Percentiles rank a stretch among this genome's conserved stretches.
These are phyloP conservation scores for Bovichtus variegatus DNA, from an alignment of 2,797 vertebrate species.

Conservation along the genomic window DNA sequence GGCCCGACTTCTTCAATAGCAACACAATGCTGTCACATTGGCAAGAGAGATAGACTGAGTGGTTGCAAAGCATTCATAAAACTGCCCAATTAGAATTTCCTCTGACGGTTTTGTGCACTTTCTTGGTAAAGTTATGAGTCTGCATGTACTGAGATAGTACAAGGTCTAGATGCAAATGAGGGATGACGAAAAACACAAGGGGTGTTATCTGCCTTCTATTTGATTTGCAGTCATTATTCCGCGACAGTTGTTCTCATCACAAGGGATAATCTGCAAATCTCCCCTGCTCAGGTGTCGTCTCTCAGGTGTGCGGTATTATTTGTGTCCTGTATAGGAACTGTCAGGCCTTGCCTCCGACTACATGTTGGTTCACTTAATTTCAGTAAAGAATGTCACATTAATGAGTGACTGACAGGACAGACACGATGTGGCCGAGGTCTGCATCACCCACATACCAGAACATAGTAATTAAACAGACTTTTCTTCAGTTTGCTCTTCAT, in stretches of 20 bases:
- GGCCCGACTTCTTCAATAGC: constrained; percentile 55
- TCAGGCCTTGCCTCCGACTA: neutral
- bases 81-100: constrained; percentile 46
- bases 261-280: constrained; percentile 36
- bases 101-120: constrained; percentile 24
- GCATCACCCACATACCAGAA: constrained; percentile 29
- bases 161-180: constrained; percentile 43
- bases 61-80: constrained; percentile 53
- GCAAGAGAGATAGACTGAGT: constrained; percentile 46
- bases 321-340: constrained; percentile 16
- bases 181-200: constrained; percentile 54
- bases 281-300: constrained; percentile 7
- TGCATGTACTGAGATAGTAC: constrained; percentile 18
- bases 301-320: constrained; percentile 21
- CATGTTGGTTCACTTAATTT: constrained; percentile 7
- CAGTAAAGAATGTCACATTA: constrained; percentile 35
- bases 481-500: constrained; percentile 16
- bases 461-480: constrained; percentile 41
- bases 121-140: constrained; percentile 36
- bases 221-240: constrained; percentile 49
- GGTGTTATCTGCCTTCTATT: constrained; percentile 31
- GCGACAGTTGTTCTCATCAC: constrained; percentile 23
- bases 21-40: constrained; percentile 26
- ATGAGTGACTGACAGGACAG: constrained; percentile 22
- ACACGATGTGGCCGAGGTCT: constrained; percentile 7